Base-by-base conservation (phyloP, 2,888 invertebrate species). In the Andrena fulva region DNA sequence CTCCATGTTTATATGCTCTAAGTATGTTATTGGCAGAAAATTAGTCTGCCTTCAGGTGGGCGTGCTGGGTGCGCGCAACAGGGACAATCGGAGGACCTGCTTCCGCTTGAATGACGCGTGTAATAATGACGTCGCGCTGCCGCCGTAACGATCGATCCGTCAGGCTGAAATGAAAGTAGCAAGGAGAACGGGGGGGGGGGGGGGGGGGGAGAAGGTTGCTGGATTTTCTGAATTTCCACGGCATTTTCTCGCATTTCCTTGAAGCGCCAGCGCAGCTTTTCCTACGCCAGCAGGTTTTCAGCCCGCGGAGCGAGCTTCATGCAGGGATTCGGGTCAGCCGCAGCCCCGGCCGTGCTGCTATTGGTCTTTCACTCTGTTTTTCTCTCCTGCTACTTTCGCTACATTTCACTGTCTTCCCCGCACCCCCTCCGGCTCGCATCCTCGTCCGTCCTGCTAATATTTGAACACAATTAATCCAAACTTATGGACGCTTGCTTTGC, bases 271-370 rank as follows among this genome's bases (percentile, higher is more conserved):
- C 87, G 73, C 81, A 86, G 87, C 87, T 92, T 92, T 91, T 89
- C 90, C 91, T 91, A 85, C 90, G 91, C 91, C 90, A 92, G 93
- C 92, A 92, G 91, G 89, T 92, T 93, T 93, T 92, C 87, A 88
- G 85, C 63, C 88, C 77, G 77, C 75, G 87, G 64, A 88, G 90
- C 87, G 85, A 88, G 89, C 87, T 87, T 86, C 86, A 89, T 82
- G 66, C 89, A 86, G 90, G 89, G 90, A 92, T 91, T 91, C 89
- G 89, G 90, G 91, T 90, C 91, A 89, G 91, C 85, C 89, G 80
- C 88, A 87, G 72, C 77, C 56, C 64, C 56, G 35, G 69, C 74
- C 77, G 59, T 66, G 3, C 68, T 67, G 7, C 71, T 59, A 74
- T 77, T 70, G 80, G 77, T 77, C 74, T 81, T 78, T 68, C 62